Conservation (phyloP, 1,140 invertebrate species). For the Euwallacea similis region DNA sequence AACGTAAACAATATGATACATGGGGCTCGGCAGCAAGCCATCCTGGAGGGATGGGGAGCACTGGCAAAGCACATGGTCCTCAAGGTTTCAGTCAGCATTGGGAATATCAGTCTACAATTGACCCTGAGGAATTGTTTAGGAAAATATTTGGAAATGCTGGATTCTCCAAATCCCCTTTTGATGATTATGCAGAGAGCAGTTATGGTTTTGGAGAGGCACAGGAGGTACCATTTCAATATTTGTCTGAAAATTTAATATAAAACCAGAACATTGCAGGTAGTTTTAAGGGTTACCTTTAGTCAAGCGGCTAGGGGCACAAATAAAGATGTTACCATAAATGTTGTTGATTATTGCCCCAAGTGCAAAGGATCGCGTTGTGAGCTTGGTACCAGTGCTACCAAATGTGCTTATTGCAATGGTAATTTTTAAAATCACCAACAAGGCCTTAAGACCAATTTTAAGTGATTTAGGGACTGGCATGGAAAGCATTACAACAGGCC, state of each 20-base stretch:
- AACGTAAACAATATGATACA: conserved; percentile 91
- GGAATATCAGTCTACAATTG: conserved; percentile 85
- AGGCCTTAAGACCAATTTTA: not conserved
- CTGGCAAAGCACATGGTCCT: conserved; percentile 53
- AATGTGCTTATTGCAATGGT: conserved; percentile 94
- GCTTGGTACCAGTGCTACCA: conserved; percentile 81
- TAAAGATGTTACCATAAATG: conserved; percentile 90
- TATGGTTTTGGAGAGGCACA: conserved; percentile 90
- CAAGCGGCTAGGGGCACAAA: conserved; percentile 96
- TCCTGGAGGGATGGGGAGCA: conserved; percentile 67
- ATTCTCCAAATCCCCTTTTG: conserved; percentile 65
- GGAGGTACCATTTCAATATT: conserved; percentile 64
- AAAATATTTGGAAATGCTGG: conserved; percentile 84
- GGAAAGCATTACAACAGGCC: conserved; percentile 88
- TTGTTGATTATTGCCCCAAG: conserved; percentile 89
- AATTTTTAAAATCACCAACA: not conserved
- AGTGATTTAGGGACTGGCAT: conserved; percentile 71
- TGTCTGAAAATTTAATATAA: conserved; percentile 13
- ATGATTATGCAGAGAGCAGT: conserved; percentile 82
- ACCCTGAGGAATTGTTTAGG: conserved; percentile 94
- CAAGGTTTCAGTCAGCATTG: conserved; percentile 71
- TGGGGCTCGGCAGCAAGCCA: conserved; percentile 87
- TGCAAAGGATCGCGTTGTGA: conserved; percentile 85
- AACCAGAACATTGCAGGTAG: conserved; percentile 59
- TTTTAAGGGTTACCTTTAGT: conserved; percentile 89